Base-by-base conservation (phyloP, 2,888 invertebrate genomes). In the Mamestra brassicae region DNA sequence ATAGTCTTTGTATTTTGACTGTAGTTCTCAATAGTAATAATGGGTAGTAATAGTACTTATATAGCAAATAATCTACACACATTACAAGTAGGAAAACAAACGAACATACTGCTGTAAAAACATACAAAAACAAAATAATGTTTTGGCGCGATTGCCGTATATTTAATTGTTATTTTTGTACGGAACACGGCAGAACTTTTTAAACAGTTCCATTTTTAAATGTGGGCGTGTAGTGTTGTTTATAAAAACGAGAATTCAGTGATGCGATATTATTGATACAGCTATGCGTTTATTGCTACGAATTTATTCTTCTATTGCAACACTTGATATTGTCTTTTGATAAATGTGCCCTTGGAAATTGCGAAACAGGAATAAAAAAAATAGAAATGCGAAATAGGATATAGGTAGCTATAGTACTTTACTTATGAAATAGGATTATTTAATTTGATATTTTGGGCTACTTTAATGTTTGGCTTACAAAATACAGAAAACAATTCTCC, bases 211-310 rank as follows among this genome's bases (percentile, higher is more conserved):
- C 13, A 36, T 54, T 54, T 63, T 54, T 60, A 67, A 71, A 55
- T 38, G 71, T 81, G 63, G 66, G 63, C 62, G 81, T 76, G 47
- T 57, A 45, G 65, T 57, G 65, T 60, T 76, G 69, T 82, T 60
- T 79, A 57, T 57, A 71, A 63, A 65, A 61, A 55, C 58, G 61
- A 72, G 67, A 71, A 79, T 82, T 70, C 47, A 57, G 65, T 85
- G 74, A 79, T 66, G 64, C 45, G 52, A n/a, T 55, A 52, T 71
- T 60, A 71, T 17, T 65, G 60, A 68, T 74, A 71, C 10, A 10
- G 42, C 2, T 17, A 74, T 61, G 57, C 52, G 36, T 66, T 65
- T 57, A 45, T 71, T 71, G 58, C n/a, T 6, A 17, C 55, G 11
- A 63, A 36, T 69, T 60, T 42, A 57, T 52, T 47, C n/a, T 57